Conservation (phyloP, 2,113 vertebrate genomes). For the Perognathus longimembris region DNA sequence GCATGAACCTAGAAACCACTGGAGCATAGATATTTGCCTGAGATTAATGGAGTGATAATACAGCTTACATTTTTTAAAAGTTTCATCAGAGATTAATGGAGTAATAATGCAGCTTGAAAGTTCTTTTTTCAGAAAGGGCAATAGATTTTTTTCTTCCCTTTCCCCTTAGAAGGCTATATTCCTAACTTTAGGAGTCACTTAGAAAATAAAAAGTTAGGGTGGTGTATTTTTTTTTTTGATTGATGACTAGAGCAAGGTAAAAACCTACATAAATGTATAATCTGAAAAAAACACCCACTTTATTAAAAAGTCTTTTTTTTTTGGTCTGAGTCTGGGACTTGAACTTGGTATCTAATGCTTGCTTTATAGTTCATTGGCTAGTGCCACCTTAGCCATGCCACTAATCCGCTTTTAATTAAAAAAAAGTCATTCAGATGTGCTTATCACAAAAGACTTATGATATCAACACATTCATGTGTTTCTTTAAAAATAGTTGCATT, state of each 20-base stretch:
- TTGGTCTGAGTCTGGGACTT: background rate
- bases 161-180: conserved; percentile 4
- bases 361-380: too few relatives aligned
- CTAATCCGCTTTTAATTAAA: background rate
- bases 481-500: conserved; percentile 30
- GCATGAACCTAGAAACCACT: conserved; percentile 56
- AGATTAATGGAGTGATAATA: conserved; percentile 76
- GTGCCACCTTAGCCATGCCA: too few relatives aligned
- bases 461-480: background rate
- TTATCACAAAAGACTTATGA: conserved; percentile 13
- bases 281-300: background rate
- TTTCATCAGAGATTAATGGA: conserved; percentile 75
- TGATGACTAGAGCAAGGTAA: background rate
- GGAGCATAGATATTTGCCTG: conserved; percentile 59
- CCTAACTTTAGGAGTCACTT: conserved; percentile 51
- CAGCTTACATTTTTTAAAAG: conserved; percentile 68
- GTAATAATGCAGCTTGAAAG: conserved; percentile 66
- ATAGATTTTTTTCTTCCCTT: conserved; percentile 33
- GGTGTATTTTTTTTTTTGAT: conserved; percentile 57
- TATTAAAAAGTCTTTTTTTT: background rate
- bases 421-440: conserved; percentile 49
- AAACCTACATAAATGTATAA: conserved; percentile 27
- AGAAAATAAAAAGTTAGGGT: conserved; percentile 50
- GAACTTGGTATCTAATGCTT: too few relatives aligned
- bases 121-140: conserved; percentile 51